Percentiles rank a stretch among this genome's conserved stretches.
Conservation (phyloP, 2,888 invertebrate species). For the Polylopha cassiicola region DNA sequence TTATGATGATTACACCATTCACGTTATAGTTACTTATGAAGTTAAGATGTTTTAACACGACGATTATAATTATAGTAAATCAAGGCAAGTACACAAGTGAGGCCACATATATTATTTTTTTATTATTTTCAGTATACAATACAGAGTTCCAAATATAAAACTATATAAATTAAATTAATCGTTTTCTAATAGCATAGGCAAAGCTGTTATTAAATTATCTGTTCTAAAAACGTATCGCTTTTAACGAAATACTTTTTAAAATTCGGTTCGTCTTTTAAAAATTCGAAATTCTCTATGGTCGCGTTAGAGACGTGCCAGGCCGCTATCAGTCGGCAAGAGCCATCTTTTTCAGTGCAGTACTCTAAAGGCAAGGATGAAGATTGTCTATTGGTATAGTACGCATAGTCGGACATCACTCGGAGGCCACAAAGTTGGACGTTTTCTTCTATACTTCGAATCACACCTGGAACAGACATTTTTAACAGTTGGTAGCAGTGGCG, state of each 20-base stretch:
- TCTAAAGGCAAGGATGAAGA: slow-evolving; percentile 44
- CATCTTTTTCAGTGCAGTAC: slow-evolving; percentile 54
- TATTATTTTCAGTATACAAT: too few species aligned
- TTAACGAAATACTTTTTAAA: slow-evolving; percentile 58
- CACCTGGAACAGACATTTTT: slow-evolving; percentile 38
- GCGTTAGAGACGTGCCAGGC: slow-evolving; percentile 64
- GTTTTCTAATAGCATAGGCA: neutral
- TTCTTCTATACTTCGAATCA: slow-evolving; percentile 47
- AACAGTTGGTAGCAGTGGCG: neutral
- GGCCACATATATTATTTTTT: too few species aligned
- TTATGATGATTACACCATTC: too few species aligned
- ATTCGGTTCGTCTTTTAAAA: slow-evolving; percentile 49
- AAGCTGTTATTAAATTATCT: slow-evolving; percentile 23
- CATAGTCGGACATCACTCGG: slow-evolving; percentile 56
- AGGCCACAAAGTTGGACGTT: slow-evolving; percentile 50
- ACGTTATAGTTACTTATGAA: too few species aligned
- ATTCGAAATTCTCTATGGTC: slow-evolving; percentile 62
- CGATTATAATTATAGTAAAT: too few species aligned
- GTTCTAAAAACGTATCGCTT: slow-evolving; percentile 32
- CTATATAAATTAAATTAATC: neutral
- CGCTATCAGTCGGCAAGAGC: slow-evolving; percentile 54
- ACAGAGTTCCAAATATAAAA: too few species aligned
- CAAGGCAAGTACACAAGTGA: too few species aligned
- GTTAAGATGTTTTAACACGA: too few species aligned
- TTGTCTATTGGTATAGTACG: slow-evolving; percentile 49